Evolutionary conservation across 1,140 invertebrate genomes (phyloP).

Genomic region (Cyphomyrmex costatus): DNA sequence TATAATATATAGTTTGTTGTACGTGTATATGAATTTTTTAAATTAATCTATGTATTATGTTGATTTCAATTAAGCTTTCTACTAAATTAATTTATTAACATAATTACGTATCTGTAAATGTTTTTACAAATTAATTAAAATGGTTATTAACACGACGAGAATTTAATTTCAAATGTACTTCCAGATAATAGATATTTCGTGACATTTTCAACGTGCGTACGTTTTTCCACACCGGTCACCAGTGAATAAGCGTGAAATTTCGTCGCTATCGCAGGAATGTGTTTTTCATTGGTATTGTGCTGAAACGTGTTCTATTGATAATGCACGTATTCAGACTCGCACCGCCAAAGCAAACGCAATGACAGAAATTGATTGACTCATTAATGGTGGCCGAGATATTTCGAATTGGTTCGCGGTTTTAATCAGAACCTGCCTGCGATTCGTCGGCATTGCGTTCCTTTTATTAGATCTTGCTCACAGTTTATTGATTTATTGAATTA

Average conservation of each 20-base stretch:
- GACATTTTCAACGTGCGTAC: background rate
- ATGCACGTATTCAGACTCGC: slow-evolving; percentile 4
- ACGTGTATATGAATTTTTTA: background rate
- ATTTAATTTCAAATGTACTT: background rate
- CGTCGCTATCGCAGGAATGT: background rate
- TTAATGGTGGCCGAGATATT: slow-evolving; percentile 42
- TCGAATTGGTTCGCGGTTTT: slow-evolving; percentile 53
- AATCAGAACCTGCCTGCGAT: slow-evolving; percentile 37
- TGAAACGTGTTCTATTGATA: slow-evolving; percentile 27
- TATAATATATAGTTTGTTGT: too few relatives aligned
- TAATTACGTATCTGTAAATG: background rate
- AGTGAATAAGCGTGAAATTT: slow-evolving; percentile 20
- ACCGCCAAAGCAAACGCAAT: slow-evolving; percentile 17
- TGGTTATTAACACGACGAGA: background rate
- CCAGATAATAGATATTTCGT: background rate
- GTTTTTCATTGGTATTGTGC: slow-evolving; percentile 23
- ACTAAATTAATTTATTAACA: background rate
- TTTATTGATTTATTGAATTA: slow-evolving; percentile 61
- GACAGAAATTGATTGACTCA: slow-evolving; percentile 60
- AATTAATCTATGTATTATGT: background rate
- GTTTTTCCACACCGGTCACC: background rate
- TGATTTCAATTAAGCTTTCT: background rate
- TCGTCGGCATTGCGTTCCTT: slow-evolving; percentile 32
- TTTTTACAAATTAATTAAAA: background rate
- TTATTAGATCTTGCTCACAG: slow-evolving; percentile 45